phyloP scores from a whole-genome alignment of 35 echinoderm and acorn worm species.

The Anneissia japonica region DNA sequence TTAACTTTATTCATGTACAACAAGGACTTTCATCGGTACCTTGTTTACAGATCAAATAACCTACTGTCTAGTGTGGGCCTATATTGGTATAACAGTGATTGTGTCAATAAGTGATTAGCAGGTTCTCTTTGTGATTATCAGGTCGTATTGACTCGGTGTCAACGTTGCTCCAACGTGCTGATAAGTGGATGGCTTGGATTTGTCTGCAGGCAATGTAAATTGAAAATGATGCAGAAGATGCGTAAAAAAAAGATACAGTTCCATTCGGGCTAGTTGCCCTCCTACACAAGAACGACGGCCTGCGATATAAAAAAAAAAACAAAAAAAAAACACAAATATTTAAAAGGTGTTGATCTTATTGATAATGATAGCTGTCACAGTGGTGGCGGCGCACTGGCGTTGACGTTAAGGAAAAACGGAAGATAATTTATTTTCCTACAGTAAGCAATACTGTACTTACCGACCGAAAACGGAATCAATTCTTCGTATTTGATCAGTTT shows the following conservation, averaged over 20 bases:
- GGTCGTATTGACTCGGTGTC: not conserved
- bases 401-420: not conserved
- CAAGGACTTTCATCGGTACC: too few species aligned
- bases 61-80: too few species aligned
- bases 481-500: slow-evolving; percentile 16
- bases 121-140: not conserved
- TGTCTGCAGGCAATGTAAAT: not conserved
- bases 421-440: not conserved
- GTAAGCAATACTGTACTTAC: slow-evolving; percentile 50
- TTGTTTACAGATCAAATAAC: too few species aligned
- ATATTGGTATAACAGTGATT: too few species aligned
- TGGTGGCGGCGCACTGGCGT: not conserved
- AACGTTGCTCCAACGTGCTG: not conserved
- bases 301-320: not conserved
- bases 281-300: not conserved
- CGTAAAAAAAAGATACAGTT: not conserved
- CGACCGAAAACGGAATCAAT: slow-evolving; percentile 40
- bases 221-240: not conserved
- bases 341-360: too few species aligned
- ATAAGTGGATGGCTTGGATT: not conserved
- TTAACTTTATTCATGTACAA: too few species aligned
- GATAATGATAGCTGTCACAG: not conserved
- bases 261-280: not conserved
- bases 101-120: too few species aligned
- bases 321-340: too few species aligned